phyloP scores from a whole-genome alignment of 1,140 invertebrate species.

The Leptinotarsa undecemlineata region DNA sequence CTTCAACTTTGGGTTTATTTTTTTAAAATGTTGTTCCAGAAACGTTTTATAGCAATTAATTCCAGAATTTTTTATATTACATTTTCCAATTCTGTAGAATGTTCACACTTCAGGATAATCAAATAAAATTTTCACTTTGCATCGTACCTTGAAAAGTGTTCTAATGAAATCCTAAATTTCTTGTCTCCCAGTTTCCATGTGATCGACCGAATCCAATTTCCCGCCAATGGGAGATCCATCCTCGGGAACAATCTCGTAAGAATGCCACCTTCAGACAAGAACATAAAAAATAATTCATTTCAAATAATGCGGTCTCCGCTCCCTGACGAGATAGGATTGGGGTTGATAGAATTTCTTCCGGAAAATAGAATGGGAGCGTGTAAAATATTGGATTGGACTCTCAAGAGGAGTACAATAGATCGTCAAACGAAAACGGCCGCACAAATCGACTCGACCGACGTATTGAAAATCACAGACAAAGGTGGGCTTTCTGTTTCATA shows the following conservation, averaged over 20 bases:
- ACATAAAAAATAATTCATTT: constrained; percentile 9
- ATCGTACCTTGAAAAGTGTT: too few relatives aligned
- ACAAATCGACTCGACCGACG: constrained; percentile 37
- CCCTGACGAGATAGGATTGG: constrained; percentile 1
- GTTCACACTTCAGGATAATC: too few relatives aligned
- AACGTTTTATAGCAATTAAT: too few relatives aligned
- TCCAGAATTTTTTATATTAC: too few relatives aligned
- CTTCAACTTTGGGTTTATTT: too few relatives aligned
- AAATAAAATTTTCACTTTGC: too few relatives aligned
- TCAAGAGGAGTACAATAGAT: constrained; percentile 37
- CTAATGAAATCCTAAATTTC: too few relatives aligned
- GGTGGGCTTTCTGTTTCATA: constrained; percentile 39
- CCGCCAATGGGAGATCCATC: background rate
- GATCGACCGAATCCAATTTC: background rate
- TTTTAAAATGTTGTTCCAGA: too few relatives aligned
- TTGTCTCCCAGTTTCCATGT: too few relatives aligned
- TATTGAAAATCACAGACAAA: constrained; percentile 46
- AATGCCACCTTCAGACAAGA: background rate
- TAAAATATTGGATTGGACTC: constrained; percentile 41
- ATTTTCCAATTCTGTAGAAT: too few relatives aligned
- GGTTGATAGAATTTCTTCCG: constrained; percentile 33
- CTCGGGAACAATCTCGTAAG: background rate
- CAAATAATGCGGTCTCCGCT: background rate
- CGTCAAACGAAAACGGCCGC: constrained; percentile 38
- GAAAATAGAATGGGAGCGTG: constrained; percentile 36